These are phyloP conservation scores for Cyprinodon brontotheroides DNA, from an alignment of 2,113 vertebrate species.

Conservation along the genomic window DNA sequence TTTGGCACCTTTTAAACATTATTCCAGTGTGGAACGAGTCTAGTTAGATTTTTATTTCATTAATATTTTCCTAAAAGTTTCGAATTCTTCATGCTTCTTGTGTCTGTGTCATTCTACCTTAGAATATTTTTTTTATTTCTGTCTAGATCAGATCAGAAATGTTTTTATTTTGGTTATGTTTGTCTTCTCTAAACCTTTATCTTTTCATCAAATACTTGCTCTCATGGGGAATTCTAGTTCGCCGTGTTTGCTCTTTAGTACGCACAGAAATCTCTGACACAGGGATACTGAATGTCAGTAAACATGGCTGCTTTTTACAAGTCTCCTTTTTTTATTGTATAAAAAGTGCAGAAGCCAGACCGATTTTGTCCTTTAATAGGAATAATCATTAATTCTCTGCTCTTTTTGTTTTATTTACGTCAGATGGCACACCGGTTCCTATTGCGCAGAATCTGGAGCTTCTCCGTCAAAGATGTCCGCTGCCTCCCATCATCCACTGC, in stretches of 20 bases:
- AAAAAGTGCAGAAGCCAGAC: not conserved
- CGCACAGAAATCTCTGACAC: not conserved
- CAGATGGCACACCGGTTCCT: constrained; percentile 92
- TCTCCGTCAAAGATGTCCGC: constrained; percentile 57
- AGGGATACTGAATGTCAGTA: not conserved
- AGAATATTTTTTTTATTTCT: too few species aligned
- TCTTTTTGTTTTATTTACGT: not conserved
- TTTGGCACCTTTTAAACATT: too few species aligned
- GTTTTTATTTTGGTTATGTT: too few species aligned
- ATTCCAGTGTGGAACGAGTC: too few species aligned
- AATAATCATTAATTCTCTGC: not conserved
- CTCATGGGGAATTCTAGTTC: not conserved
- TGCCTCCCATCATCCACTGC: constrained; percentile 35
- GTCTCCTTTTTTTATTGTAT: too few species aligned
- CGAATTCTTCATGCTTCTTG: too few species aligned
- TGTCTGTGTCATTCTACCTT: too few species aligned
- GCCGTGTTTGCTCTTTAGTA: not conserved
- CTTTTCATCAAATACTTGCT: not conserved
- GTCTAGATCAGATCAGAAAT: too few species aligned
- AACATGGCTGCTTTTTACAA: not conserved
- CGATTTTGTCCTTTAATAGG: not conserved
- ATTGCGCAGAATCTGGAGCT: constrained; percentile 76
- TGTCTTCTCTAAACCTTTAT: too few species aligned
- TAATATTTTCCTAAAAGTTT: too few species aligned
- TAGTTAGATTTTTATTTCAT: too few species aligned